Conservation (phyloP, 2,797 vertebrate genomes). For the Phoebastria nigripes region DNA sequence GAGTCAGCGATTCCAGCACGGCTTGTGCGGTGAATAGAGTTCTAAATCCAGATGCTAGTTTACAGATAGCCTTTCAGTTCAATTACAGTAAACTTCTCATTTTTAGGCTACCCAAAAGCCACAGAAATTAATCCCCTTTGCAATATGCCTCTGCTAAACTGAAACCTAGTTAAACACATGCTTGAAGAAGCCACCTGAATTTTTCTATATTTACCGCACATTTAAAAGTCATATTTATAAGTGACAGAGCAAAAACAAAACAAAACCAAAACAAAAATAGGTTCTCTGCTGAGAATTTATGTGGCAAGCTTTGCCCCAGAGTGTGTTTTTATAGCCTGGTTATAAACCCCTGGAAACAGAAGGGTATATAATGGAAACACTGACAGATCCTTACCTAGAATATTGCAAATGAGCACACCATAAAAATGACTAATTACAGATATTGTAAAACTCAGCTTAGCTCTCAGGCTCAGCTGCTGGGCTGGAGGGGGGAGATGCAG, state of each 20-base stretch:
- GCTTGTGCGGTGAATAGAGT: background rate
- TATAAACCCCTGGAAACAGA: slow-evolving; percentile 54
- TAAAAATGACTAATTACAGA: slow-evolving; percentile 56
- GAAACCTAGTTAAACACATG: background rate
- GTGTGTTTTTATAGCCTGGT: slow-evolving; percentile 66
- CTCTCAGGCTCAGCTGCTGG: slow-evolving; percentile 10
- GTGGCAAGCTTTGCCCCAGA: slow-evolving; percentile 37
- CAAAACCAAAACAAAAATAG: slow-evolving; percentile 20
- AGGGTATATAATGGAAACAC: slow-evolving; percentile 66
- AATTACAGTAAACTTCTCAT: background rate
- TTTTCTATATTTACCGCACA: background rate
- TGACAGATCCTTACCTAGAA: slow-evolving; percentile 63
- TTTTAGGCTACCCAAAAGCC: slow-evolving; percentile 6
- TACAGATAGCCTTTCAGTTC: slow-evolving; percentile 1
- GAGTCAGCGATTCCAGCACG: background rate
- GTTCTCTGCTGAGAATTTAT: slow-evolving; percentile 44
- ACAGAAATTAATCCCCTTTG: background rate
- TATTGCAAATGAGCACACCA: slow-evolving; percentile 24
- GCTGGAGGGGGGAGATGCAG: slow-evolving; percentile 1
- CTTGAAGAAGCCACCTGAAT: slow-evolving; percentile 1
- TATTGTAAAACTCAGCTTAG: slow-evolving; percentile 32
- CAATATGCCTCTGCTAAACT: background rate
- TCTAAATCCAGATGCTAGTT: slow-evolving; percentile 17
- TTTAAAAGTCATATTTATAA: background rate
- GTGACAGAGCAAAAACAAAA: slow-evolving; percentile 15